These are phyloP conservation scores for Botrylloides violaceus DNA, from an alignment of 23 tunicate genomes.

Conservation along the genomic window DNA sequence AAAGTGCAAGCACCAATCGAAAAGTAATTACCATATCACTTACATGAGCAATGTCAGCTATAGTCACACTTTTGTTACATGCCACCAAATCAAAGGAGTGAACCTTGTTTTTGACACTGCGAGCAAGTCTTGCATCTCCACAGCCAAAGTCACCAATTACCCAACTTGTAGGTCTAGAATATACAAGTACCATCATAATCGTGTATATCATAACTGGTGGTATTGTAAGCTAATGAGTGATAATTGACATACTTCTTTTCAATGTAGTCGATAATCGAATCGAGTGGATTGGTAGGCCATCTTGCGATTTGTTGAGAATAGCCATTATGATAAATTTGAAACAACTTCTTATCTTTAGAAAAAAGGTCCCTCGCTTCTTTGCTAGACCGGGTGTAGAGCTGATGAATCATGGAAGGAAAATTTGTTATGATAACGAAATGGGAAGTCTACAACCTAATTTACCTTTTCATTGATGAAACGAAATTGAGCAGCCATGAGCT, in stretches of 20 bases:
- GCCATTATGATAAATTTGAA: conserved; percentile 49
- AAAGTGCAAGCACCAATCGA: too few relatives aligned
- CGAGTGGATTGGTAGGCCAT: conserved; percentile 74
- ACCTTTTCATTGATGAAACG: conserved; percentile 49
- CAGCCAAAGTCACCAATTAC: conserved; percentile 87
- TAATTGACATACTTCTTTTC: conserved; percentile 19
- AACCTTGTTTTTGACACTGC: conserved; percentile 60
- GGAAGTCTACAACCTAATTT: neutral
- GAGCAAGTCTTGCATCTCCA: conserved; percentile 78
- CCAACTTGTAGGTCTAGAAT: conserved; percentile 44
- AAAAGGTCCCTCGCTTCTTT: conserved; percentile 41
- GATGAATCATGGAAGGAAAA: neutral
- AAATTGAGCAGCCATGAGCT: conserved; percentile 24
- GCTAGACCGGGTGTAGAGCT: conserved; percentile 56
- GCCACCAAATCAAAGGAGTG: conserved; percentile 70
- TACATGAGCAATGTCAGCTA: conserved; percentile 69
- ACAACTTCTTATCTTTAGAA: conserved; percentile 28
- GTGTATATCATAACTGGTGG: neutral
- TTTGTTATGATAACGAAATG: neutral
- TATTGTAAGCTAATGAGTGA: neutral
- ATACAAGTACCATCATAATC: neutral
- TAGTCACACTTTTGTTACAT: conserved; percentile 55
- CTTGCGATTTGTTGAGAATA: conserved; percentile 46
- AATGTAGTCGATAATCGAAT: conserved; percentile 41
- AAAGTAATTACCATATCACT: too few relatives aligned